Base-by-base conservation (phyloP, 2,888 invertebrate genomes). In the Drosophila lutescens region DNA sequence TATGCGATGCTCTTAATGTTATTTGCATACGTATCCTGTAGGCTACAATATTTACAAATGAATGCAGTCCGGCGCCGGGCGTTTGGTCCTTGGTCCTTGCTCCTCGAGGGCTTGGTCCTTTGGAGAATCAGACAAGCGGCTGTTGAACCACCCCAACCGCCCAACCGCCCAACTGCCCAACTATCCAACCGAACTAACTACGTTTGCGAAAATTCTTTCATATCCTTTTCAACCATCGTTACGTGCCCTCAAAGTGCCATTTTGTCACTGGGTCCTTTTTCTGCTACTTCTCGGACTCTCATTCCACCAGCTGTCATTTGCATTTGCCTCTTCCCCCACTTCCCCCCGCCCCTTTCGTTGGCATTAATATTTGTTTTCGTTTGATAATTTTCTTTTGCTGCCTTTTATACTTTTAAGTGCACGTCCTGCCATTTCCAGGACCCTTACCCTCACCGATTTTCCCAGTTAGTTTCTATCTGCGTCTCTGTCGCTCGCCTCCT, bases 361-460 rank as follows among this genome's bases (percentile, higher is more conserved):
- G 57, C 80, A 87, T 86, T 86, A 89, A 88, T 86, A 89, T 86
- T 86, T 86, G 89, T 87, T 86, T 87, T 86, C 86, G 86, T 89
- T 89, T 89, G 87, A 86, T 88, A 87, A 85, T 87, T 88, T 87
- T 88, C 80, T 71, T 81, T 79, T 86, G 74, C 78, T 88, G 76
- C 86, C 85, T 86, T 86, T 88, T 88, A 84, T 76, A 79, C 84
- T 84, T 88, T 86, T 79, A 86, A 86, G 87, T 79, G 81, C 77
- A 80, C 59, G 62, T 72, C 66, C 72, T 75, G 63, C 26, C 59
- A 47, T 47, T 40, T 56, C 13, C 60, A 26, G 59, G 44, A 47
- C 38, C 40, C 43, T 23, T 5, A 34, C 12, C 10, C 10, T 20
- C 60, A 10, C 23, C 57, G 23, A 40, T 47, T 44, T 47, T 46